Conservation (phyloP, 2,113 vertebrate species). For the Shinisaurus crocodilurus region DNA sequence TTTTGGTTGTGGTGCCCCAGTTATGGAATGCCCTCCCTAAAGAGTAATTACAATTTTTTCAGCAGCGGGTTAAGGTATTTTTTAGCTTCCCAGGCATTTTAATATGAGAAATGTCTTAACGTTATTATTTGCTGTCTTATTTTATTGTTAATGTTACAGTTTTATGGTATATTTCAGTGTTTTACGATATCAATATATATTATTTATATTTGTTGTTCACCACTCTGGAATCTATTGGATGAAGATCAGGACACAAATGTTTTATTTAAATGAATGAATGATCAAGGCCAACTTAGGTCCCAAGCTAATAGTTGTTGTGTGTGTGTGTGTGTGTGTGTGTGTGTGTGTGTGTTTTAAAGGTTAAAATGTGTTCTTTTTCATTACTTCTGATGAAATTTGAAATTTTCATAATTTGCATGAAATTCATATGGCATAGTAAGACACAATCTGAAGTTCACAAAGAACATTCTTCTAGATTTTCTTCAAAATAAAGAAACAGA, state of each 20-base stretch:
- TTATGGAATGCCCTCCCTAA: not conserved
- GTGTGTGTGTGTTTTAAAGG: too few species aligned
- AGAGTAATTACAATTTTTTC: not conserved
- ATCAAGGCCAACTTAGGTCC: not conserved
- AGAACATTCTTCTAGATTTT: not conserved
- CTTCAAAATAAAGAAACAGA: constrained; percentile 29
- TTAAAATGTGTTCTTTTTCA: not conserved
- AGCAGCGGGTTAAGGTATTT: not conserved
- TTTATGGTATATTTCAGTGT: not conserved
- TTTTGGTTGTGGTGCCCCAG: not conserved
- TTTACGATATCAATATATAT: too few species aligned
- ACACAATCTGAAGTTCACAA: not conserved
- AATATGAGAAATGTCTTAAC: not conserved
- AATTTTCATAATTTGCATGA: not conserved
- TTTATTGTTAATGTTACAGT: not conserved
- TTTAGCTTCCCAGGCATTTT: not conserved
- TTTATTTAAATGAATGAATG: not conserved
- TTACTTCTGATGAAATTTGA: not conserved
- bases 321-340: too few species aligned
- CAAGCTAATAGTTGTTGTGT: not conserved
- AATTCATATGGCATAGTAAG: not conserved
- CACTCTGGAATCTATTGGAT: not conserved
- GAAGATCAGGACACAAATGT: not conserved
- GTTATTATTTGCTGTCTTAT: not conserved
- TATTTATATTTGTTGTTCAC: not conserved